Evolutionary conservation across 2,113 vertebrate species (phyloP), one percentile per base, ranked within the genome.

Genomic region (Ardeotis arabs): DNA sequence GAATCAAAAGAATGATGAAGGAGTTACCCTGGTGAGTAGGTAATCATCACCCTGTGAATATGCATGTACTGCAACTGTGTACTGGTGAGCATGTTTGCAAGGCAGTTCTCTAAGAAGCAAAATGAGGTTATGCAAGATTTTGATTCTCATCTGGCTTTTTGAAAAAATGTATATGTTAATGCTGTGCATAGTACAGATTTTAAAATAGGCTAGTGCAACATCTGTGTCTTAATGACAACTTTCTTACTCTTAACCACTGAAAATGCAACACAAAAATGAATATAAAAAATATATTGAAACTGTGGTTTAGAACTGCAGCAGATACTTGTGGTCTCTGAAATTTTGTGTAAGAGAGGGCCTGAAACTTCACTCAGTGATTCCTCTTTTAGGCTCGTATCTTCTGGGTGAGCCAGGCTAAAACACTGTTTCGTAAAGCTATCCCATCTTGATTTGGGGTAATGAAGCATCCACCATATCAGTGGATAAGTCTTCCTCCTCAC

Each of bases 11-110:
- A 99, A 98, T 17, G 98, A 99, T 14, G 98, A 99, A 1, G 99
- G 99, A 21, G 98, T 99, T 70, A 99, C 99, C 14, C 96, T 99
- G 98, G 99, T 99, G 95, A 98, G 98, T 96, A 27, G 47, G 50
- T 28, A 15, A 33, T 68, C 60, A 41, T 35, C 27, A 64, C 11
- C 28, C 29, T 59, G 41, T 80, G 59, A 73, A 55, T n/a, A 21
- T 41, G 22, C 5, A 14, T 25, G 29, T 53, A 19, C 13, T 81
- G 45, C 45, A 67, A 4, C 19, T 37, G 6, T 24, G 20, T 35
- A 31, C 25, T 25, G 3, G 9, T 59, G 44, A 41, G 27, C 28
- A 6, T 29, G 31, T 73, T 59, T 83, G 17, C 62, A 66, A 50
- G n/a, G 44, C 52, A 72, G 0, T 72, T 55, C 55, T 78, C 18